Base-by-base conservation (phyloP, 2,113 vertebrate genomes). In the Coptodon rendalli region DNA sequence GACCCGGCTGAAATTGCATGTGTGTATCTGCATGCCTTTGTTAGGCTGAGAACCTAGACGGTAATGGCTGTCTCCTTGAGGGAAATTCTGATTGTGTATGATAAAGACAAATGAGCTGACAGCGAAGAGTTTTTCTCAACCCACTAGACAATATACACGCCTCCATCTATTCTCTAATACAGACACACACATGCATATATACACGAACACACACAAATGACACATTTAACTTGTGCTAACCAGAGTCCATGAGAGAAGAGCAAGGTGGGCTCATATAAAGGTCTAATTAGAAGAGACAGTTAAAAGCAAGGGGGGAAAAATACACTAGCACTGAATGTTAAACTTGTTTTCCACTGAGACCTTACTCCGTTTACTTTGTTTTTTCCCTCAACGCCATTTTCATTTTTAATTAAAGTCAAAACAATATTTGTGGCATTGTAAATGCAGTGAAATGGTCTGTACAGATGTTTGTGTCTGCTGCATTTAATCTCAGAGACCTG, bases 31-130 rank as follows among this genome's bases (percentile, higher is more conserved):
- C 79, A 82, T 83, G 50, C 29, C 13, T 81, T 17, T 86, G 71
- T 85, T 7, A 81, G 53, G 19, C 29, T 82, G 80, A 81, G 84
- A 83, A 88, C 94, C 94, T 88, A 89, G 89, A 79, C 52, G 13
- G 48, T 93, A 93, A 95, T 93, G 85, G 76, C 56, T 82, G 78
- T 82, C 84, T 93, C 88, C 94, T 95, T 89, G 56, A 78, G 87
- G 93, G 78, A 84, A 45, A 59, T 84, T 89, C 82, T 93, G 90
- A 93, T 91, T 90, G 84, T 84, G 80, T 81, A 87, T 93, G 90
- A 95, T 94, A 91, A 94, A 94, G 94, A 96, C 85, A 94, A 94
- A 95, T 92, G 90, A 93, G 87, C 89, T 95, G 90, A 95, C 94
- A 95, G 91, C 82, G 8, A 71, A 89, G 84, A 87, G 89, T 76